Percentiles rank a stretch among this genome's conserved stretches.
phyloP scores from a whole-genome alignment of 1,140 invertebrate genomes.

The Gryllus bimaculatus region DNA sequence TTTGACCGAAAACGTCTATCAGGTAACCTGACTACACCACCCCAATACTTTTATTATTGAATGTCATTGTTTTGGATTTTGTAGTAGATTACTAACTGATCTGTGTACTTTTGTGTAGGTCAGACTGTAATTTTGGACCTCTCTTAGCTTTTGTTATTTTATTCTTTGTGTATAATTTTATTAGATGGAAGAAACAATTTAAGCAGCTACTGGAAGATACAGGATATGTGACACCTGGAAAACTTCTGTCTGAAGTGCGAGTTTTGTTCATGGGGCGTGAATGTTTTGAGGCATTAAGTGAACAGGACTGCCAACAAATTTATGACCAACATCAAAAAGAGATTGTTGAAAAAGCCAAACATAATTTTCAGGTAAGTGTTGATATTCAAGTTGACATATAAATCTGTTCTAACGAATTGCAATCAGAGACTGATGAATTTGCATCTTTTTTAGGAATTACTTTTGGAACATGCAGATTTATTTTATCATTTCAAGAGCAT shows the following conservation, averaged over 20 bases:
- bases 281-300: conserved; percentile 84
- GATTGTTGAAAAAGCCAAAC: conserved; percentile 81
- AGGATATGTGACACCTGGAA: conserved; percentile 87
- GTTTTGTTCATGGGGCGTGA: conserved; percentile 92
- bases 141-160: not conserved
- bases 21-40: no score
- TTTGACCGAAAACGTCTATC: no score
- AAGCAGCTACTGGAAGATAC: conserved; percentile 89
- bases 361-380: conserved; percentile 71
- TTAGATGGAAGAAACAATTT: conserved; percentile 83
- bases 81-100: no score
- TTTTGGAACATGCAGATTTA: conserved; percentile 87
- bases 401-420: not conserved
- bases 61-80: no score
- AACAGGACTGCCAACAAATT: conserved; percentile 83
- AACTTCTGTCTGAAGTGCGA: conserved; percentile 81
- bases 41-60: no score
- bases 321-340: conserved; percentile 92
- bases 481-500: conserved; percentile 91
- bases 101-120: no score
- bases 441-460: conserved; percentile 58
- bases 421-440: conserved; percentile 15
- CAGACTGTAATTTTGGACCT: not conserved
- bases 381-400: not conserved
- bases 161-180: conserved; percentile 22